Evolutionary conservation across 2,113 vertebrate genomes (phyloP).

Genomic region (Neodontobutis hainanensis): DNA sequence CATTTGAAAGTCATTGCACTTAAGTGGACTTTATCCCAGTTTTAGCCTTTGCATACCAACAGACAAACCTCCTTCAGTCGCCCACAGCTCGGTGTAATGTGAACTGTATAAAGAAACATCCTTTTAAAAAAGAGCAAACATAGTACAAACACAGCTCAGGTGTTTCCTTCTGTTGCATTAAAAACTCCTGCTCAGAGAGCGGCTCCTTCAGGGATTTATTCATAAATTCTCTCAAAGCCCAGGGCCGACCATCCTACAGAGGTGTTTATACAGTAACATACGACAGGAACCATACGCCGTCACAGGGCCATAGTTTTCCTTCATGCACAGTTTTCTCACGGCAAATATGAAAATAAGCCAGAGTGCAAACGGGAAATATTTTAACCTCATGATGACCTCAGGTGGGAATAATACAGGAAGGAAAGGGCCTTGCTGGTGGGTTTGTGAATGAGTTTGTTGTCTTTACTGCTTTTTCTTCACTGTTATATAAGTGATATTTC

Average conservation of each 20-base stretch:
- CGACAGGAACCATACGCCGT: slow-evolving; percentile 11
- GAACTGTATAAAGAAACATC: slow-evolving; percentile 3
- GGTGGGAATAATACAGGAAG: background rate
- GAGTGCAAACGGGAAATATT: background rate
- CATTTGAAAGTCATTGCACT: too few relatives aligned
- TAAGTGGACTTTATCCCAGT: too few relatives aligned
- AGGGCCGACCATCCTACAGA: slow-evolving; percentile 27
- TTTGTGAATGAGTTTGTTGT: too few relatives aligned
- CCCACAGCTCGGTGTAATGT: background rate
- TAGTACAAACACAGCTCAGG: background rate
- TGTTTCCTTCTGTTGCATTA: slow-evolving; percentile 9
- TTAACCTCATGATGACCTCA: background rate
- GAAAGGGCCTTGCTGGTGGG: too few relatives aligned
- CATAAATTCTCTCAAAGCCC: slow-evolving; percentile 47
- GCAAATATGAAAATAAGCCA: slow-evolving; percentile 14
- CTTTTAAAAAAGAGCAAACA: too few relatives aligned
- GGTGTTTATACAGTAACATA: slow-evolving; percentile 33
- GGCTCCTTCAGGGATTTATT: slow-evolving; percentile 54
- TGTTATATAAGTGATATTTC: too few relatives aligned
- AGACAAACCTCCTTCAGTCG: background rate
- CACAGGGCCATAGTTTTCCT: slow-evolving; percentile 26
- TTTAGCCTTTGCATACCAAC: background rate
- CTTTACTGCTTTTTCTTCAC: too few relatives aligned
- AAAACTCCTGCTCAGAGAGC: slow-evolving; percentile 8
- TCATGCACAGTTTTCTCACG: slow-evolving; percentile 14